A percentile compares a stretch with the other conserved stretches of the same genome.
Conservation (phyloP, 2,113 vertebrate genomes). For the Kryptolebias marmoratus region DNA sequence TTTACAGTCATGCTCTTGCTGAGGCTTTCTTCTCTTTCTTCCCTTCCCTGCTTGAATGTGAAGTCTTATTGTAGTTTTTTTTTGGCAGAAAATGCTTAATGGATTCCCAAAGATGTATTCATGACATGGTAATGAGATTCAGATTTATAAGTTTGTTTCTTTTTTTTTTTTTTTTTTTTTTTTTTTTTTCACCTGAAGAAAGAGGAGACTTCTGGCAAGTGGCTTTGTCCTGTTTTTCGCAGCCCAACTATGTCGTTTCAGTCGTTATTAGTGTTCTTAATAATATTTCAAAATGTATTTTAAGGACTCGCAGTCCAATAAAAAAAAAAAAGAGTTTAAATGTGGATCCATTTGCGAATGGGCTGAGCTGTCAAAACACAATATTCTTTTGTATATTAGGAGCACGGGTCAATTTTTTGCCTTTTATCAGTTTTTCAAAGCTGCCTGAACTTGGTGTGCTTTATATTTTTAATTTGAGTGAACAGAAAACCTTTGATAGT, state of each 20-base stretch:
- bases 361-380: conserved; percentile 31
- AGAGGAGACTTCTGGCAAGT: conserved; percentile 39
- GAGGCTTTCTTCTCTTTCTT: conserved; percentile 58
- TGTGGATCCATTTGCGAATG: conserved; percentile 13
- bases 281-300: conserved; percentile 14
- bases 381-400: background rate
- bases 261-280: conserved; percentile 7
- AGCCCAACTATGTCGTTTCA: conserved; percentile 33
- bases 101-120: conserved; percentile 65
- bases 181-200: conserved; percentile 42
- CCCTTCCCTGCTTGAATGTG: conserved; percentile 41
- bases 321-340: conserved; percentile 6
- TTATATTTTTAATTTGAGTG: background rate
- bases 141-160: conserved; percentile 54
- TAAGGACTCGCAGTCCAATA: conserved; percentile 16
- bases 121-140: conserved; percentile 76
- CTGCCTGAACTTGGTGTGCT: no score
- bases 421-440: background rate
- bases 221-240: conserved; percentile 64
- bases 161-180: conserved; percentile 40
- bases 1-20: conserved; percentile 58
- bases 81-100: conserved; percentile 62
- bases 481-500: background rate
- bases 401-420: no score
- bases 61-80: conserved; percentile 62